These are phyloP conservation scores for Nesidiocoris tenuis DNA, from an alignment of 2,888 invertebrate species.

Conservation along the genomic window DNA sequence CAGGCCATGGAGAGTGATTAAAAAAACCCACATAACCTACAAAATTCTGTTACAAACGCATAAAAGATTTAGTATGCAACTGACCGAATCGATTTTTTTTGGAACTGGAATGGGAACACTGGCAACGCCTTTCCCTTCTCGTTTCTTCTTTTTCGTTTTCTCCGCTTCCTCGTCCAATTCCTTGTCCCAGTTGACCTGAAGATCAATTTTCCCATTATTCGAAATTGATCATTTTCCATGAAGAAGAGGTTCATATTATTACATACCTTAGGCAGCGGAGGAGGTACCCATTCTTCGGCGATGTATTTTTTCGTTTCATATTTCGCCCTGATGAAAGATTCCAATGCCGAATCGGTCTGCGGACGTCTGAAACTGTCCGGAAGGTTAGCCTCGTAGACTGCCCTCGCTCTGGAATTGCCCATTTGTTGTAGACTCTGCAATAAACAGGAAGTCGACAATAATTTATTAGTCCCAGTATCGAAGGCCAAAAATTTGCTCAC, in stretches of 20 bases:
- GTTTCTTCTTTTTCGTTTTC: constrained; percentile 76
- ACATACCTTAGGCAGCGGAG: constrained; percentile 73
- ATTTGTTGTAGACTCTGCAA: constrained; percentile 83
- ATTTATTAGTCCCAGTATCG: not conserved
- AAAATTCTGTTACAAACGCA: not conserved
- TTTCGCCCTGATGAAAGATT: constrained; percentile 94
- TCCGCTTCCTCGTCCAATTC: constrained; percentile 86
- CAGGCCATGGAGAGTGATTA: no score
- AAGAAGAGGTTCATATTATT: constrained; percentile 12
- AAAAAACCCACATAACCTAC: no score
- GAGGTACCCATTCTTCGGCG: constrained; percentile 95
- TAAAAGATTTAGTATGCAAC: not conserved
- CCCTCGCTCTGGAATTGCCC: constrained; percentile 95
- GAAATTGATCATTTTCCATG: not conserved
- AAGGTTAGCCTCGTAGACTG: constrained; percentile 95
- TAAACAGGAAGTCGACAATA: not conserved
- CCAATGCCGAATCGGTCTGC: constrained; percentile 88
- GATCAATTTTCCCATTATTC: constrained; percentile 50
- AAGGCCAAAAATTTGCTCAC: not conserved
- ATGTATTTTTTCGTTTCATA: constrained; percentile 99
- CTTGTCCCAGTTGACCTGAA: constrained; percentile 68
- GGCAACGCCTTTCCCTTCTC: constrained; percentile 53
- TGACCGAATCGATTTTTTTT: constrained; percentile 40
- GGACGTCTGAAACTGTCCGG: constrained; percentile 95
- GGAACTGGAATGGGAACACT: constrained; percentile 44